Base-by-base conservation (phyloP, 2,797 vertebrate species). In the Micropoecilia bifurca region DNA sequence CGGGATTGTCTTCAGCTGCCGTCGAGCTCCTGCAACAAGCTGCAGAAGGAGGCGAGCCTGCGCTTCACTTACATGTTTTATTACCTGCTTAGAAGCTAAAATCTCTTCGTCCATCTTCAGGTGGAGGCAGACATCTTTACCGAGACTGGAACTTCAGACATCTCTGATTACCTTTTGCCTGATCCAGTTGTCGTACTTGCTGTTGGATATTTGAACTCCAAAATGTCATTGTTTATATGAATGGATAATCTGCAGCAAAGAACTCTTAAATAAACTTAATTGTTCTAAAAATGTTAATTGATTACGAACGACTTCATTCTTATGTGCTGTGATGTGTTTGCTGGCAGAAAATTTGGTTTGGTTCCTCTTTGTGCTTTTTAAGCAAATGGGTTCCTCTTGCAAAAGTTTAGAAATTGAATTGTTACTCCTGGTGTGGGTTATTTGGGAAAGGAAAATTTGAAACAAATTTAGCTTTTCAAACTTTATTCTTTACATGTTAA, bases 11-110 rank as follows among this genome's bases (percentile, higher is more conserved):
- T 57, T 43, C 74, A 25, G 33, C 55, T 57, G 80, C 83, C 2
- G 80, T 86, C 0, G 0, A 90, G 75, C 61, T 89, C 12, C 81
- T 93, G 77, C 87, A 78, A 66, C 79, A 1, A 78, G 73, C 77
- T 28, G 71, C 66, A 75, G 72, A 80, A 20, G 45, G 82, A 91
- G 89, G 88, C 91, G 78, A 84, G 82, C 45, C 18, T 28, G 3
- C 47, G 22, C 4, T 16, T 69, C 16, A 20, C 30, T 50, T 55
- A 28, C 10, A 30, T 39, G 7, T 9, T 4, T 10, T 14, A 10
- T 10, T 4, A 3, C 25, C 71, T 47, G 6, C 36, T 3, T 53
- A 6, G 3, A 28, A 20, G 48, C 57, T 61, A 61, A 22, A 33
- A 30, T 41, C 28, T 22, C 30, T 53, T 1, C 2, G 0, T 78